These are phyloP conservation scores for Abrostola triplasia DNA, from an alignment of 2,888 invertebrate genomes.

Conservation along the genomic window DNA sequence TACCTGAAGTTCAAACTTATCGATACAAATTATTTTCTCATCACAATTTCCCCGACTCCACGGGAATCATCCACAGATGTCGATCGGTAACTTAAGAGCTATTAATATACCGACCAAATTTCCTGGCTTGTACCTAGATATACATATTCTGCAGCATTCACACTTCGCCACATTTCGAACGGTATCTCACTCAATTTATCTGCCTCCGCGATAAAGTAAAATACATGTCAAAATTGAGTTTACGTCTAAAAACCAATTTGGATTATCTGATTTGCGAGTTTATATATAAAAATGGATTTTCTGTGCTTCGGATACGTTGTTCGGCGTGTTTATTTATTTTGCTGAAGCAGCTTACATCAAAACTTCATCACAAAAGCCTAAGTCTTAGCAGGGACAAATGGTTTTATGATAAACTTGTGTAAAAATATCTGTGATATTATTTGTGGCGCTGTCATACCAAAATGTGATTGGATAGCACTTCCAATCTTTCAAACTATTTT, in stretches of 20 bases:
- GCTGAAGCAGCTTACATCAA: slow-evolving; percentile 34
- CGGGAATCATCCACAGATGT: slow-evolving; percentile 21
- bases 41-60: slow-evolving; percentile 28
- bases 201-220: slow-evolving; percentile 80
- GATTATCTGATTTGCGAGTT: slow-evolving; percentile 86
- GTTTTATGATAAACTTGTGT: slow-evolving; percentile 18
- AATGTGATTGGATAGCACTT: neutral
- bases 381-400: slow-evolving; percentile 2
- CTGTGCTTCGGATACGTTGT: slow-evolving; percentile 53
- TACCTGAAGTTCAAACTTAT: neutral
- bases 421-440: slow-evolving; percentile 8
- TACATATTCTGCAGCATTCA: slow-evolving; percentile 59
- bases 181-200: slow-evolving; percentile 85
- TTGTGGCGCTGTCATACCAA: neutral
- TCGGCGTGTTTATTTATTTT: slow-evolving; percentile 59
- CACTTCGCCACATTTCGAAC: slow-evolving; percentile 66
- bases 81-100: slow-evolving; percentile 35
- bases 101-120: slow-evolving; percentile 51
- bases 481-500: neutral
- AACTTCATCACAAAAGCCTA: slow-evolving; percentile 3
- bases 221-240: slow-evolving; percentile 86
- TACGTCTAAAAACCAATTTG: slow-evolving; percentile 86
- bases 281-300: slow-evolving; percentile 75
- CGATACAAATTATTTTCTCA: slow-evolving; percentile 10
- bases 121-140: slow-evolving; percentile 47